Evolutionary conservation across 2,113 vertebrate species (phyloP).

Genomic region (Sorex fumeus): DNA sequence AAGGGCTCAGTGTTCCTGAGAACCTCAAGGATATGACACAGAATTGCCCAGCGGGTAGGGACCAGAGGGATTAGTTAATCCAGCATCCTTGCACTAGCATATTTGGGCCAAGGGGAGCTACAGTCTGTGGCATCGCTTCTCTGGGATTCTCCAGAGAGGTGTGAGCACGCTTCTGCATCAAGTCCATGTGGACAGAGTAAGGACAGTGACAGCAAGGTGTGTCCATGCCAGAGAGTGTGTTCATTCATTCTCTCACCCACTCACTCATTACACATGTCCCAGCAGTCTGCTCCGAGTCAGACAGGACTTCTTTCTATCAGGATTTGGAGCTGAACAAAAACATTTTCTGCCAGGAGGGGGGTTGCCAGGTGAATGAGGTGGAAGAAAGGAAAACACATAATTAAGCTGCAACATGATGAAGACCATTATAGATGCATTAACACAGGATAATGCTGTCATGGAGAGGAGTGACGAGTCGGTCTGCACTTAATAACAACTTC

Average conservation of each 20-base stretch:
- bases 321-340: conserved; percentile 27
- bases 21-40: background rate
- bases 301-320: background rate
- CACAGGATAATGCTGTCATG: background rate
- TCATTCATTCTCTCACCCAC: background rate
- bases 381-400: conserved; percentile 51
- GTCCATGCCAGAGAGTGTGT: background rate
- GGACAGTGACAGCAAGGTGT: background rate
- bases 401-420: conserved; percentile 7
- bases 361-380: conserved; percentile 57
- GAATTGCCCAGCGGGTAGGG: rapidly evolving
- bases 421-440: background rate
- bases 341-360: conserved; percentile 46
- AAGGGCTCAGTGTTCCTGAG: background rate
- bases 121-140: background rate
- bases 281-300: background rate
- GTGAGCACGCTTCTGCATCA: rapidly evolving
- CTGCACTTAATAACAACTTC: conserved; percentile 10
- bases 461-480: conserved; percentile 2
- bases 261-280: background rate
- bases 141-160: background rate
- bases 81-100: too few species aligned
- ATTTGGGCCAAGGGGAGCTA: too few species aligned
- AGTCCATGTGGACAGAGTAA: too few species aligned
- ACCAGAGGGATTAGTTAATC: background rate